phyloP scores from a whole-genome alignment of 2,888 invertebrate species.

The Tetragonula carbonaria region DNA sequence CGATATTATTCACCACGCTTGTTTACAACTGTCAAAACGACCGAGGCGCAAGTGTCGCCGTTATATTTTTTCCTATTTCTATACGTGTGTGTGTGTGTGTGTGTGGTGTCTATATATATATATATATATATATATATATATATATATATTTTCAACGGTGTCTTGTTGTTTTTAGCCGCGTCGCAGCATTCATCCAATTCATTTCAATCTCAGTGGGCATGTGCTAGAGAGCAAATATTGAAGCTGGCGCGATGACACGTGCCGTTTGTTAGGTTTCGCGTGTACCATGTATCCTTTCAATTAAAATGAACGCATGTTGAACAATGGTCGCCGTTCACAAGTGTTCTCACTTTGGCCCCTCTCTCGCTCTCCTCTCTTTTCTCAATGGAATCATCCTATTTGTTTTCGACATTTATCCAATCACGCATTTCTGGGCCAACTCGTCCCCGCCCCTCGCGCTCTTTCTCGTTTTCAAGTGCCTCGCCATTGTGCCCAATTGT shows the following conservation, averaged over 20 bases:
- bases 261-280: constrained; percentile 56
- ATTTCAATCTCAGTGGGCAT: constrained; percentile 42
- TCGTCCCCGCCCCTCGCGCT: not conserved
- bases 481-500: constrained; percentile 7
- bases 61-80: constrained; percentile 17
- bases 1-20: constrained; percentile 1
- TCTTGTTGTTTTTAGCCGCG: constrained; percentile 27
- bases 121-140: too few species aligned
- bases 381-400: constrained; percentile 29
- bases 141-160: constrained; percentile 12
- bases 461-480: not conserved
- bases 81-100: too few species aligned
- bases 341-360: constrained; percentile 10
- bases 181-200: constrained; percentile 12
- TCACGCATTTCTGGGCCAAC: not conserved
- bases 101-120: fast-evolving
- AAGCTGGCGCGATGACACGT: constrained; percentile 58
- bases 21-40: constrained; percentile 22
- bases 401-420: constrained; percentile 36
- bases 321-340: constrained; percentile 30
- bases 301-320: constrained; percentile 48
- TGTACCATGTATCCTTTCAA: constrained; percentile 51
- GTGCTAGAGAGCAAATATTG: constrained; percentile 62
- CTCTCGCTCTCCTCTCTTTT: not conserved
- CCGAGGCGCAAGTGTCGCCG: not conserved